These are phyloP conservation scores for Lycocorax pyrrhopterus DNA, from an alignment of 2,113 vertebrate genomes.

Conservation along the genomic window DNA sequence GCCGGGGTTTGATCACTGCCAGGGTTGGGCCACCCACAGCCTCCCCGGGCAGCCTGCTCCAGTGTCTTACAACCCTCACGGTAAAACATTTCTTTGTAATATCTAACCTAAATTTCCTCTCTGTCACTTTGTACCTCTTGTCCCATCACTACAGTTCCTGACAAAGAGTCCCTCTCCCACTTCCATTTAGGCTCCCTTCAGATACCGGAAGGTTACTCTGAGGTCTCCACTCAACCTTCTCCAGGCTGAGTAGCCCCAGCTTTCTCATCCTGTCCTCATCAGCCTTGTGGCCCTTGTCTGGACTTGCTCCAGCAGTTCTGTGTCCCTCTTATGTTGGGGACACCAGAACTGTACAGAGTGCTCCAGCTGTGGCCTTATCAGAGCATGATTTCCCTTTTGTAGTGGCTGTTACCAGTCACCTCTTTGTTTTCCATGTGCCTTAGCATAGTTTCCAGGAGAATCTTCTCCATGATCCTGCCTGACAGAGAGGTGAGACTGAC, in stretches of 20 bases:
- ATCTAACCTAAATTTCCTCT: not conserved
- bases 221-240: not conserved
- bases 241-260: accelerated
- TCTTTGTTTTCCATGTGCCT: not conserved
- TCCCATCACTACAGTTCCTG: not conserved
- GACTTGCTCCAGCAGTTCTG: not conserved
- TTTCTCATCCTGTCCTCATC: not conserved
- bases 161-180: not conserved
- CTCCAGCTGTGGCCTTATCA: too few relatives aligned
- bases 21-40: not conserved
- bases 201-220: not conserved
- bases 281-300: too few relatives aligned
- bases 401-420: not conserved
- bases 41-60: not conserved
- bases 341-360: not conserved
- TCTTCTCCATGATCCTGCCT: not conserved
- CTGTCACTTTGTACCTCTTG: not conserved
- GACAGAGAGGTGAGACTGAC: not conserved
- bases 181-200: not conserved
- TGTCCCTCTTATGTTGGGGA: not conserved
- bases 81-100: not conserved
- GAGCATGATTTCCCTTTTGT: not conserved
- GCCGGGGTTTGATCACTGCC: not conserved
- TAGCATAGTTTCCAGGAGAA: not conserved
- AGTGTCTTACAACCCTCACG: not conserved